phyloP scores from a whole-genome alignment of 1,140 invertebrate species.

The Dreissena rostriformis region DNA sequence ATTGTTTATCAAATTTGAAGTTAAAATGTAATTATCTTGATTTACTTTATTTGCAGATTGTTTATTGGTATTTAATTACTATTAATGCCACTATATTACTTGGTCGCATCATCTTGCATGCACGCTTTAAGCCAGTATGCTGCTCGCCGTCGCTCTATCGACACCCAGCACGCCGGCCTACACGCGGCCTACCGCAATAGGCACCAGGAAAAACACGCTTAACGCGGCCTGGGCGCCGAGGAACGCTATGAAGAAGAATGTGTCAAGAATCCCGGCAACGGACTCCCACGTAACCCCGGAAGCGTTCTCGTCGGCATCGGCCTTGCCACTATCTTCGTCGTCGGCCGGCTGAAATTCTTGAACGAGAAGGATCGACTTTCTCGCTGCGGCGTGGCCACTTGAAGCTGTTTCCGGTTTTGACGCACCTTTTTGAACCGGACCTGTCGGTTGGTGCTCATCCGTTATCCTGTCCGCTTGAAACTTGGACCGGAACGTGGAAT shows the following conservation, averaged over 20 bases:
- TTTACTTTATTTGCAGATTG: neutral
- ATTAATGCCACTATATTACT: neutral
- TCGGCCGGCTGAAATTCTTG: neutral
- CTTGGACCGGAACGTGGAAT: neutral
- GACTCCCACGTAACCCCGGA: constrained; percentile 10
- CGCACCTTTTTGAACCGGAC: neutral
- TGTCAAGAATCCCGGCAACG: constrained; percentile 7
- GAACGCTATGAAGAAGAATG: constrained; percentile 41
- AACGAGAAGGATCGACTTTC: neutral
- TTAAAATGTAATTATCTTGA: neutral
- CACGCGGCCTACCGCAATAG: neutral
- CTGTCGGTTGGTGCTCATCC: neutral
- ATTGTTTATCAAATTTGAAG: too few relatives aligned
- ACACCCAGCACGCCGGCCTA: neutral
- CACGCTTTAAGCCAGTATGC: neutral
- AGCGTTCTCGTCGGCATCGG: neutral
- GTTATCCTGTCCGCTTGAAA: neutral
- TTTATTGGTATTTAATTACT: neutral
- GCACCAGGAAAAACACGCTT: constrained; percentile 37
- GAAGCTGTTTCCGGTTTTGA: neutral
- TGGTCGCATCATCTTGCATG: neutral
- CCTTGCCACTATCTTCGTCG: too few relatives aligned
- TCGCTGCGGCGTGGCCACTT: too few relatives aligned
- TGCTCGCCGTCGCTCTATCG: neutral
- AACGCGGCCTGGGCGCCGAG: constrained; percentile 18